Evolutionary conservation across 2,888 invertebrate genomes (phyloP).

Genomic region (Erpobdella octoculata): DNA sequence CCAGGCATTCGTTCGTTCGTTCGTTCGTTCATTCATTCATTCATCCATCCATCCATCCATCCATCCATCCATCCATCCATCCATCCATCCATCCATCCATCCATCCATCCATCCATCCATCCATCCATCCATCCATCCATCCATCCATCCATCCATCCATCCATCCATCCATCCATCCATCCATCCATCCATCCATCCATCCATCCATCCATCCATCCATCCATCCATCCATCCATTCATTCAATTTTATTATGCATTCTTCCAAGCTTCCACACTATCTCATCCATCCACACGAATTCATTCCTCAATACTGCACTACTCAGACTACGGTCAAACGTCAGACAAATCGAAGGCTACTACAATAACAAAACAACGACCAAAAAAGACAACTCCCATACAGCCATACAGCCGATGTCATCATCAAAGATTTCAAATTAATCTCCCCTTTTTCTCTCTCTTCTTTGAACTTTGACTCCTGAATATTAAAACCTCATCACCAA

Average conservation of each 20-base stretch:
- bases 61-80: constrained; percentile 2
- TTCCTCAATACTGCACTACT: too few relatives aligned
- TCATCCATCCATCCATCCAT: constrained; percentile 15
- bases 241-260: neutral
- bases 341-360: too few relatives aligned
- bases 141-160: constrained; percentile 21
- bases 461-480: neutral
- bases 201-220: constrained; percentile 22
- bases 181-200: constrained; percentile 20
- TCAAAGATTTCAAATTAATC: neutral
- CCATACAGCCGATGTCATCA: neutral
- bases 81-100: constrained; percentile 5
- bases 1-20: neutral
- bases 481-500: neutral
- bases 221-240: constrained; percentile 21
- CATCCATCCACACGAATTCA: too few relatives aligned
- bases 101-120: neutral
- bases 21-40: neutral
- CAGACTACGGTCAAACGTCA: too few relatives aligned
- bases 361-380: too few relatives aligned
- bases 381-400: too few relatives aligned
- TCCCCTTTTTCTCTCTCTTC: neutral
- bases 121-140: constrained; percentile 13
- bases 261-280: constrained; percentile 2
- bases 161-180: constrained; percentile 20